Base-by-base conservation (phyloP, 64 coral and sea anemone genomes). In the Montipora capricornis region DNA sequence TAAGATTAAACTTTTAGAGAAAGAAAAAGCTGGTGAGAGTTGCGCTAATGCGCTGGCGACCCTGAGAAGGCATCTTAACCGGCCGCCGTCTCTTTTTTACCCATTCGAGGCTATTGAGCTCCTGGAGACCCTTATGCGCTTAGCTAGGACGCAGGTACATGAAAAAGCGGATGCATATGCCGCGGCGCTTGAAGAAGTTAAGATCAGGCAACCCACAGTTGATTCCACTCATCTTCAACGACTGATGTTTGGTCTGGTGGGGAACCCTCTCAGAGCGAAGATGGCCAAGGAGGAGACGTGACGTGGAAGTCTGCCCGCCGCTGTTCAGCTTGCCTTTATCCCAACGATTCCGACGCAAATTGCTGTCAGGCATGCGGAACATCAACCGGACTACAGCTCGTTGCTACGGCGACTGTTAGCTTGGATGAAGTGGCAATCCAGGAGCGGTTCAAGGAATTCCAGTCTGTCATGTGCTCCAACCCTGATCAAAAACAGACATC, bases 71-170 rank as follows among this genome's bases (percentile, higher is more conserved):
- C 47, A 93, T 20, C 74, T 86, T 8, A 80, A 67, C 55, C 9
- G 73, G 4, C 57, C 82, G 0, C 19, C 5, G 45, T 5, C 19
- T 2, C 15, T 79, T 9, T 93, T 93, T 47, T 74, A 93, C 82
- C 70, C 1, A 5, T 78, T n/a, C 14, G 91, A 93, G 20, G 73
- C 91, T 0, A 78, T 87, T 10, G 71, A 85, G 83, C 70, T 93
- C 24, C n/a, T 93, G 10, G 12, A 93, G 37, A 26, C 81, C 57
- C 19, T 93, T 5, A 58, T 87, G 1, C 53, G 80, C 44, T 8
- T 85, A 2, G 81, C 81, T 45, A 9, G 73, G 17, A 79, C 84
- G 11, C 50, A 67, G 74, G 58, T 4, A 0, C 20, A 93, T 24
- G 53, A 17, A 2, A 93, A 93, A 20, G 68, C 68, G 4, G 68